These are phyloP conservation scores for Epizoanthus fatuus DNA, from an alignment of 92 coral and sea anemone species.

Conservation along the genomic window DNA sequence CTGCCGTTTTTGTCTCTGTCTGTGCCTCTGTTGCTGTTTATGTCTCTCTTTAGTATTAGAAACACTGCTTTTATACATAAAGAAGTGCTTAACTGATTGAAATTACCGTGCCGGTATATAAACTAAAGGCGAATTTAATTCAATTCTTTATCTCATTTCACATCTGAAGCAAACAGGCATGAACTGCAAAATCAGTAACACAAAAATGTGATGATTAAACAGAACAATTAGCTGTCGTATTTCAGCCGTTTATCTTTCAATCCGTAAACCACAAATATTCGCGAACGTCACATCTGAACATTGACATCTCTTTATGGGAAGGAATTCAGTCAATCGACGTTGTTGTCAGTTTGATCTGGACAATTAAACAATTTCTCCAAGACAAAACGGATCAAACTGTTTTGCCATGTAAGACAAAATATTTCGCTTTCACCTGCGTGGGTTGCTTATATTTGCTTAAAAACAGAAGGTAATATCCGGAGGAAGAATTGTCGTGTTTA, in stretches of 20 bases:
- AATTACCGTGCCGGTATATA: too few species aligned
- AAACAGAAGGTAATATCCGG: constrained; percentile 14
- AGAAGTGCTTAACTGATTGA: too few species aligned
- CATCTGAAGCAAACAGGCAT: neutral
- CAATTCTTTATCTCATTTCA: neutral
- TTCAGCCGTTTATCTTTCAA: neutral
- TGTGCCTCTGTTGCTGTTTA: too few species aligned
- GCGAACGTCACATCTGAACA: neutral
- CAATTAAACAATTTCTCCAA: neutral
- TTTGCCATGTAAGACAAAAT: neutral
- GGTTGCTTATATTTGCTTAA: constrained; percentile 9
- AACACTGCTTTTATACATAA: too few species aligned
- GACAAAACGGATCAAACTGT: neutral
- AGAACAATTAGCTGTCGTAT: neutral
- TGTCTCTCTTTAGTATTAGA: too few species aligned
- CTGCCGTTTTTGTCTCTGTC: too few species aligned
- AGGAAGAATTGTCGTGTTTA: constrained; percentile 1
- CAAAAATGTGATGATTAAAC: neutral
- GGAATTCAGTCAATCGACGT: neutral
- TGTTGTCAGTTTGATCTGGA: neutral
- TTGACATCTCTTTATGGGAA: neutral
- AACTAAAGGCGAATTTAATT: too few species aligned
- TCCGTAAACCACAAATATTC: neutral
- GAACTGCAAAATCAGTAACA: neutral
- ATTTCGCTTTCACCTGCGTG: neutral